phyloP scores from a whole-genome alignment of 2,113 vertebrate genomes.

The Delphinapterus leucas region DNA sequence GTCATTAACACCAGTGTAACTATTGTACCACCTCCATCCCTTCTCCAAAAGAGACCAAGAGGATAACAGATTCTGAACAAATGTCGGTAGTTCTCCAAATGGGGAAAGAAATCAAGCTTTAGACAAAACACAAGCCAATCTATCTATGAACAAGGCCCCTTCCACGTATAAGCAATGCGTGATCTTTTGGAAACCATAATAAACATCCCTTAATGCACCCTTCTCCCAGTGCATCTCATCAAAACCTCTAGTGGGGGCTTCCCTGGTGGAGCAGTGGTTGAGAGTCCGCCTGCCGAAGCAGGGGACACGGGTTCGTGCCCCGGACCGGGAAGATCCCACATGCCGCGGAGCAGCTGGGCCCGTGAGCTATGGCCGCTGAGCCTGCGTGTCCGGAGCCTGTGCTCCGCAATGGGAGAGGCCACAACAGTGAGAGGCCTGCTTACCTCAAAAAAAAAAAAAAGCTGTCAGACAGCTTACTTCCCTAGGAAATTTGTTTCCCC shows the following conservation, averaged over 20 bases:
- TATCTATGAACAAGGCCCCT: neutral
- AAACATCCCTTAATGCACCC: neutral
- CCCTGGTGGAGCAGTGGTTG: too few species aligned
- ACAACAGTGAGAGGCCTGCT: too few species aligned
- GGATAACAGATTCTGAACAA: neutral
- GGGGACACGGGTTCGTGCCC: too few species aligned
- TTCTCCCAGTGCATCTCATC: neutral
- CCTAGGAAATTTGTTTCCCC: constrained; percentile 31
- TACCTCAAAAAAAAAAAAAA: neutral
- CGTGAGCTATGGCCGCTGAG: too few species aligned
- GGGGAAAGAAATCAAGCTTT: neutral
- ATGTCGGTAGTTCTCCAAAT: neutral
- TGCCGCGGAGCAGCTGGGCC: too few species aligned
- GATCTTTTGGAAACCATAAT: neutral
- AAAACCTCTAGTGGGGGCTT: neutral
- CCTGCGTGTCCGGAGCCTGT: too few species aligned
- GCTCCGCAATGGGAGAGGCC: too few species aligned
- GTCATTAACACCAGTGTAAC: neutral
- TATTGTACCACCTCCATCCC: neutral
- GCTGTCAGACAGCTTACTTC: constrained; percentile 30
- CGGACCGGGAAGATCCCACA: too few species aligned
- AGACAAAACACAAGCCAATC: neutral
- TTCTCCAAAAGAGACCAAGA: neutral
- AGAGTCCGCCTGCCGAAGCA: too few species aligned
- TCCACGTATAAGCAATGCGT: neutral